These are phyloP conservation scores for Anhinga rufa DNA, from an alignment of 2,113 vertebrate genomes.

Conservation along the genomic window DNA sequence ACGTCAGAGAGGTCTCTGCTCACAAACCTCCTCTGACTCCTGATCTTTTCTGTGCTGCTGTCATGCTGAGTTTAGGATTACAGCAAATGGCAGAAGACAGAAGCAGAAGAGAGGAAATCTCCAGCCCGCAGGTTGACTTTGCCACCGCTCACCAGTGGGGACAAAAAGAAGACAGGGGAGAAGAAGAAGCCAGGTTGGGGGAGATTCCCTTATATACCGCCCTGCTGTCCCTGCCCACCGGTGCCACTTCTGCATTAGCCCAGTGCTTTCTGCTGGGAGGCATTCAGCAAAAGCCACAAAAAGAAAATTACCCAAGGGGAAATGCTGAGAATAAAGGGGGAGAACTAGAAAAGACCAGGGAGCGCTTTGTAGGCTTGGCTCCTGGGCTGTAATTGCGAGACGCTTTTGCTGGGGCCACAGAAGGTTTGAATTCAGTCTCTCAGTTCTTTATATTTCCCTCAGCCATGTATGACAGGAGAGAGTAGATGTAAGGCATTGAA, in stretches of 20 bases:
- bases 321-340: not conserved
- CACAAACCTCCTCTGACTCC: not conserved
- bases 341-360: not conserved
- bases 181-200: not conserved
- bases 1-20: not conserved
- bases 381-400: not conserved
- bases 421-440: not conserved
- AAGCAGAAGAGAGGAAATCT: not conserved
- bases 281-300: not conserved
- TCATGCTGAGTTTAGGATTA: not conserved
- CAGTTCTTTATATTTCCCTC: not conserved
- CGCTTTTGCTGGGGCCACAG: not conserved
- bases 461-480: not conserved
- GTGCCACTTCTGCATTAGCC: not conserved
- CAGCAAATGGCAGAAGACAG: not conserved
- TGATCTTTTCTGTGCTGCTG: not conserved
- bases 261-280: not conserved
- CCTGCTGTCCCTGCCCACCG: not conserved
- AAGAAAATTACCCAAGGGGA: not conserved
- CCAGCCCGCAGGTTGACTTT: not conserved
- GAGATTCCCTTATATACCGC: not conserved
- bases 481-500: no score
- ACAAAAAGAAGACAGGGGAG: not conserved
- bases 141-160: not conserved
- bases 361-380: not conserved